Evolutionary conservation across 35 echinoderm and acorn worm genomes (phyloP), one percentile per base, ranked within the genome.

Genomic region (Ophiothrix spiculata): DNA sequence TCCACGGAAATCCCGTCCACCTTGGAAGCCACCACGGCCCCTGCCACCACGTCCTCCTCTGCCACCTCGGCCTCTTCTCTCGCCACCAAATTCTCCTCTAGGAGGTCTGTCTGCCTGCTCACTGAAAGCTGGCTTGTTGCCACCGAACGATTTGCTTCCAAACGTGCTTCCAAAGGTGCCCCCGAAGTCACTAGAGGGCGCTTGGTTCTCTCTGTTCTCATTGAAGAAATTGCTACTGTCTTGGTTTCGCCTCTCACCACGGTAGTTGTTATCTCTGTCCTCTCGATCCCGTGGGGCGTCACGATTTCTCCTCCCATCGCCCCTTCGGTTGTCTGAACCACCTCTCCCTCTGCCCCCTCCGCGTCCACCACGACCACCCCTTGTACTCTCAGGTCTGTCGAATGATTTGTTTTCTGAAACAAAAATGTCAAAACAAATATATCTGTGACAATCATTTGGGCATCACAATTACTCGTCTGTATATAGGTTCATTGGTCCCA

Each of bases 131-230:
- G 88, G 86, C 84, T 88, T 86, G 1, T 87, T 56, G 36, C 49
- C 56, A 36, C 49, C 56, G 41, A n/a, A n/a, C n/a, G n/a, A n/a
- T n/a, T n/a, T n/a, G n/a, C n/a, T n/a, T n/a, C n/a, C n/a, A n/a
- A n/a, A n/a, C n/a, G n/a, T n/a, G n/a, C n/a, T n/a, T n/a, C n/a
- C n/a, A n/a, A 78, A 76, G 35, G 87, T 83, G 37, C 91, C 82
- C 39, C 85, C 77, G 75, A 84, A 85, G 73, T 95, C 93, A 19
- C 19, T 49, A 31, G 79, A 33, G 0, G 93, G 93, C 33, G 93
- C 93, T 32, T 95, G 93, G 85, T 95, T 95, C 75, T 95, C 93
- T 81, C 90, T 88, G 76, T 95, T 95, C 69, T 95, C 93, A 49
- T 49, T 6, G 42, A 49, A 49, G 42, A 49, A 49, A 49, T n/a